Base-by-base conservation (phyloP, 1,140 invertebrate genomes). In the Tetramorium simillimum region DNA sequence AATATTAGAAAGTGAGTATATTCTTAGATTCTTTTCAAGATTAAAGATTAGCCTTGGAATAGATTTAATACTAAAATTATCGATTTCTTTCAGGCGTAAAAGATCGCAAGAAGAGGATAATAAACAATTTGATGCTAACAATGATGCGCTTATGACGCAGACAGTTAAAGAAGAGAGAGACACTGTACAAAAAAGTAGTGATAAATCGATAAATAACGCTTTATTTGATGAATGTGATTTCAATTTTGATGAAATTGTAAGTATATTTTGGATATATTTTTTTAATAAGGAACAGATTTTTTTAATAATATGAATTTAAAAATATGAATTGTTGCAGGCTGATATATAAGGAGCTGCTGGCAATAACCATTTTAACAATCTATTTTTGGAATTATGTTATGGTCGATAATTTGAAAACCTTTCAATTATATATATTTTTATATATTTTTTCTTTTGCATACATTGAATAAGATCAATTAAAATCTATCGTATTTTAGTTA, bases 221-320 rank as follows among this genome's bases (percentile, higher is more conserved):
- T 14, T 43, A 24, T 21, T 10, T 40, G 6, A 62, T 51, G 10
- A 10, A 0, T 53, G 49, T 6, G 43, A 86, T 49, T 49, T 86
- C 33, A 60, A 89, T 76, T n/a, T 89, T 16, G 84, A 86, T 37
- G 62, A 80, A 0, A 3, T 86, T 62, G 87, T 89, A 75, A 75
- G 51, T 62, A 53, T 5, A 67, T 87, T 21, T 67, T 24, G n/a
- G 6, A 58, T 14, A 16, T n/a, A n/a, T n/a, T n/a, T 70, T 43
- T 46, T 77, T 28, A 4, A 33, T 33, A 33, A 33, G 33, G 33
- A 33, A 33, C 33, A 4, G 3, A 4, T 33, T 33, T 33, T 33
- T 33, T 4, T 0, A 33, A 33, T 4, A 33, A 33, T 33, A 33
- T 33, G 4, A 33, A 33, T 33, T 33, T 4, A 33, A 33, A 33